Evolutionary conservation across 2,888 invertebrate genomes (phyloP).

Genomic region (Hypselothyrea guttata): DNA sequence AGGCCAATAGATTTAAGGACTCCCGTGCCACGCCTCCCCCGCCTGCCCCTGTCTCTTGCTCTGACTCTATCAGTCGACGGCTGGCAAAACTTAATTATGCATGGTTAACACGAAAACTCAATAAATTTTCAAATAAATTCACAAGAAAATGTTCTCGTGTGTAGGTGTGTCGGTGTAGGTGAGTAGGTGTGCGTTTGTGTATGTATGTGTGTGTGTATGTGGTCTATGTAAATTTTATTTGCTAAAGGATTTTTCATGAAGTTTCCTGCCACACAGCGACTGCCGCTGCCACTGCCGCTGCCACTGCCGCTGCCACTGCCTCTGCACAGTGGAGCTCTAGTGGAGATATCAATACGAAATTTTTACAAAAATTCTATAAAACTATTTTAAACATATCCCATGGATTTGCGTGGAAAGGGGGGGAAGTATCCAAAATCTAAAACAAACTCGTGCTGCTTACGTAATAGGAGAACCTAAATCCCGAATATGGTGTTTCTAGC

Average conservation of each 20-base stretch:
- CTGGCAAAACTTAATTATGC: conserved; percentile 79
- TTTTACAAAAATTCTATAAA: no score
- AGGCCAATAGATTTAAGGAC: conserved; percentile 39
- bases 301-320: conserved; percentile 4
- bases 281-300: conserved; percentile 9
- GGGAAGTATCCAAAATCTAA: no score
- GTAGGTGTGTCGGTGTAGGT: no score
- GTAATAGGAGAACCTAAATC: no score
- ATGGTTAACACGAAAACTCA: conserved; percentile 81
- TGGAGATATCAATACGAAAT: no score
- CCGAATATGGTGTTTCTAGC: no score
- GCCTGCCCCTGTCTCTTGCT: background rate
- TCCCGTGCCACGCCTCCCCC: background rate
- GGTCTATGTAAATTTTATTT: conserved; percentile 73
- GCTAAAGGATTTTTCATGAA: conserved; percentile 74
- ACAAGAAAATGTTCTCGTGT: conserved; percentile 39
- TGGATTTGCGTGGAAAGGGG: no score
- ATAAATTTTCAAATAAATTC: conserved; percentile 79
- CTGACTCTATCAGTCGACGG: conserved; percentile 22
- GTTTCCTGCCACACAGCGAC: conserved; percentile 39
- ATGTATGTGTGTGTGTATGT: conserved; percentile 29
- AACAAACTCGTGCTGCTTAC: no score
- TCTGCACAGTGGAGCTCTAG: no score
- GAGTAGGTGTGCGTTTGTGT: conserved; percentile 18
- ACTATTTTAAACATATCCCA: no score